Evolutionary conservation across 2,797 vertebrate species (phyloP).

Genomic region (Cyclura pinguis): DNA sequence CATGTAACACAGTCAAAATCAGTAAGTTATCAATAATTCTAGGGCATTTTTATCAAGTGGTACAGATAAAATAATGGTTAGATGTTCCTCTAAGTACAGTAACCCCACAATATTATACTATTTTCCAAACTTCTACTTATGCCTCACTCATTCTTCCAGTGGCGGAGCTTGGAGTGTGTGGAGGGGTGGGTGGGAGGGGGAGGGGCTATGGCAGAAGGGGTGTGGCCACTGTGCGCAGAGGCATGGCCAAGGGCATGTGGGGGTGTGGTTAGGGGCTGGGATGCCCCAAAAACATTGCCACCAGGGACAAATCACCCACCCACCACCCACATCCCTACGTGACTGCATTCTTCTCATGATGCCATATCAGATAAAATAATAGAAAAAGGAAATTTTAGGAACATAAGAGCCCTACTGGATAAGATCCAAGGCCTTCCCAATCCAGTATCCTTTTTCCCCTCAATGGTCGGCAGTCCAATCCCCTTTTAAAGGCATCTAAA

Average conservation of each 20-base stretch:
- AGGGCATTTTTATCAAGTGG: conserved; percentile 48
- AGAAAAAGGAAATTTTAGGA: neutral
- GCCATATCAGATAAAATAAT: neutral
- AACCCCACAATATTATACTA: neutral
- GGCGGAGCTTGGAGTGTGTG: too few relatives aligned
- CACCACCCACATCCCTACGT: too few relatives aligned
- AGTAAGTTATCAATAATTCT: conserved; percentile 30
- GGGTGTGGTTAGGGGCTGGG: fast-evolving
- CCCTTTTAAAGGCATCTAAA: neutral
- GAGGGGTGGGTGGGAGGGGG: too few relatives aligned
- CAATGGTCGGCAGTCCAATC: neutral
- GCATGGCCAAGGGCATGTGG: too few relatives aligned
- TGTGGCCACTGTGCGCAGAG: too few relatives aligned
- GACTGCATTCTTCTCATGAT: neutral
- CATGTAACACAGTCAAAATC: conserved; percentile 2
- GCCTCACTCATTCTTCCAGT: neutral
- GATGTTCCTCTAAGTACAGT: conserved; percentile 17
- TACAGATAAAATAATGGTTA: conserved; percentile 8
- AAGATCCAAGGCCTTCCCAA: too few relatives aligned
- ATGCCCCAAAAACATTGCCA: too few relatives aligned
- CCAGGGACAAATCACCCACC: too few relatives aligned
- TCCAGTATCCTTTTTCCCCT: too few relatives aligned
- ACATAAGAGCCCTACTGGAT: neutral
- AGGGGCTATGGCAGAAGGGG: too few relatives aligned
- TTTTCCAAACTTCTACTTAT: neutral